Evolutionary conservation across 1,140 invertebrate species (phyloP).

Genomic region (Trichoplusia ni): DNA sequence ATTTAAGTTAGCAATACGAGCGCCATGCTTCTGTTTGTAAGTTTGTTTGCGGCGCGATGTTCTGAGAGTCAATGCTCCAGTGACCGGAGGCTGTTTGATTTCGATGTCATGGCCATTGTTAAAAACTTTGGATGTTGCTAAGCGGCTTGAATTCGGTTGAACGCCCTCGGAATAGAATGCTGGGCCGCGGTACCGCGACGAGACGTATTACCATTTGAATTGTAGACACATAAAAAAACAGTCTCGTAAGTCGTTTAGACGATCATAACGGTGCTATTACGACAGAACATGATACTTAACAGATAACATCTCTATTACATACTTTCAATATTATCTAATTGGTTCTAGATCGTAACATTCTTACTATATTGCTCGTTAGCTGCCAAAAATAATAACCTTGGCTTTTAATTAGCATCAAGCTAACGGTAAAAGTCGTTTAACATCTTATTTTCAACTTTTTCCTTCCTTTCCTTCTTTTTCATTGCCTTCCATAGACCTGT

Average conservation of each 20-base stretch:
- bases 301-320: conserved; percentile 23
- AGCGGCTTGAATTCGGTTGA: conserved; percentile 63
- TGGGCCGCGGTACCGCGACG: conserved; percentile 40
- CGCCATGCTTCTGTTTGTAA: conserved; percentile 54
- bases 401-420: conserved; percentile 35
- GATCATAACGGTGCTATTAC: conserved; percentile 7
- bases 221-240: conserved; percentile 37
- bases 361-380: conserved; percentile 22
- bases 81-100: conserved; percentile 77
- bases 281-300: conserved; percentile 12
- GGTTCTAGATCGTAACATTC: conserved; percentile 5
- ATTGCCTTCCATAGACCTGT: neutral
- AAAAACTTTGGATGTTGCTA: conserved; percentile 65
- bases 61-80: conserved; percentile 77
- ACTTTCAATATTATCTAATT: conserved; percentile 19
- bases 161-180: conserved; percentile 64
- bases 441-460: conserved; percentile 6
- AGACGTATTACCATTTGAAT: conserved; percentile 39
- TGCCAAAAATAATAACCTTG: conserved; percentile 41
- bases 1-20: conserved; percentile 48
- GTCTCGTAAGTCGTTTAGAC: conserved; percentile 8
- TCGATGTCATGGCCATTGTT: conserved; percentile 78
- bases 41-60: conserved; percentile 35
- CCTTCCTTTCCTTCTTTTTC: neutral
- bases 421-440: conserved; percentile 28